Evolutionary conservation across 2,113 vertebrate species (phyloP).

Genomic region (Phylloscopus trochilus): DNA sequence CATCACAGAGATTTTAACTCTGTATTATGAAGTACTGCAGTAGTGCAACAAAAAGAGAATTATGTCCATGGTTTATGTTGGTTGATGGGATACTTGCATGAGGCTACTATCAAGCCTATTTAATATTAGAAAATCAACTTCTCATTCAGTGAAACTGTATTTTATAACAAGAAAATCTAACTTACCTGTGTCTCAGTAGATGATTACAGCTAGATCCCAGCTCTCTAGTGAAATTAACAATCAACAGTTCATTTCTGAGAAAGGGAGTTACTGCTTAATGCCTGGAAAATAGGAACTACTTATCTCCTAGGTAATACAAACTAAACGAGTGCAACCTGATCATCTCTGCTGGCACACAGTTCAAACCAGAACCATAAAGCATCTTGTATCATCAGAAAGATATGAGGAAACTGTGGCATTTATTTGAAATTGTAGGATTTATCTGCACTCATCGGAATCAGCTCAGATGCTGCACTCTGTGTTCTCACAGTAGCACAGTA

Average conservation of each 20-base stretch:
- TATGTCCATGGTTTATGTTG: neutral
- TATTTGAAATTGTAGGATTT: neutral
- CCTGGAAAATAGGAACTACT: constrained; percentile 30
- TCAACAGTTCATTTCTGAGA: neutral
- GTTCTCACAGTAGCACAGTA: fast-evolving
- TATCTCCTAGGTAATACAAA: constrained; percentile 67
- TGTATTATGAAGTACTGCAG: neutral
- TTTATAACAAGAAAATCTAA: constrained; percentile 22
- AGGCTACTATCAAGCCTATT: neutral
- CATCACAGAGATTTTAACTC: neutral
- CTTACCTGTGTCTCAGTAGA: constrained; percentile 51
- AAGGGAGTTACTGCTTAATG: constrained; percentile 23
- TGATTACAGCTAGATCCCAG: neutral
- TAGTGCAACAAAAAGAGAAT: neutral
- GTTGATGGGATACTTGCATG: neutral
- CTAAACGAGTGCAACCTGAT: constrained; percentile 67
- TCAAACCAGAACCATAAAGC: neutral
- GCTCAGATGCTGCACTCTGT: neutral
- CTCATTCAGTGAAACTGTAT: neutral
- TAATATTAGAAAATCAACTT: neutral
- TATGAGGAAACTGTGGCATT: neutral
- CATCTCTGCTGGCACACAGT: constrained; percentile 22
- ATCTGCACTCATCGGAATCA: neutral
- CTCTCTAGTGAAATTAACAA: constrained; percentile 19
- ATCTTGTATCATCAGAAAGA: neutral